Evolutionary conservation across 2,888 invertebrate genomes (phyloP).

Genomic region (Caenorhabditis sp.): DNA sequence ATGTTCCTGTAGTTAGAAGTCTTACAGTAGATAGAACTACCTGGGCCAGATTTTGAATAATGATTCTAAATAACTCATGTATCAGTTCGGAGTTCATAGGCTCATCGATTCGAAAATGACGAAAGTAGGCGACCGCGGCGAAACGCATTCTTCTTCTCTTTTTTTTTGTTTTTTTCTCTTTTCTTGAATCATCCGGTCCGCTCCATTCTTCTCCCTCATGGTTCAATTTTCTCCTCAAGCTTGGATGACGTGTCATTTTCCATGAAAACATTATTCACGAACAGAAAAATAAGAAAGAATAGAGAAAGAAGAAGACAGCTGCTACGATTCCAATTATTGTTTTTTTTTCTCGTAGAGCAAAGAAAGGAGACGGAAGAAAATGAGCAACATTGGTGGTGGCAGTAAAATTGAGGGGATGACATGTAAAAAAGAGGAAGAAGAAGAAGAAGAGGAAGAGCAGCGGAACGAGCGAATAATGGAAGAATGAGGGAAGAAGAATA

Average conservation of each 20-base stretch:
- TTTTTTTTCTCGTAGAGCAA: constrained; percentile 26
- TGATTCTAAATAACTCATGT: not conserved
- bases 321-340: constrained; percentile 30
- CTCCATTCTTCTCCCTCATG: not conserved
- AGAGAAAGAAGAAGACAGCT: constrained; percentile 4
- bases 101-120: constrained; percentile 37
- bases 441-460: not conserved
- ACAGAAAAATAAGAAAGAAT: not conserved
- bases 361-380: constrained; percentile 19
- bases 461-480: not conserved
- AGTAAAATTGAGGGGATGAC: constrained; percentile 10
- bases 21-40: no score
- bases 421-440: not conserved
- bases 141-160: constrained; percentile 28
- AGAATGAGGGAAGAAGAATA: constrained; percentile 4
- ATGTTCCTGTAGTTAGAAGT: no score
- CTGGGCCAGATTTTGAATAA: no score
- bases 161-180: constrained; percentile 9
- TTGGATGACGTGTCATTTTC: constrained; percentile 30
- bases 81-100: not conserved
- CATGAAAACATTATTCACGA: constrained; percentile 39
- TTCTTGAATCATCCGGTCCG: constrained; percentile 45
- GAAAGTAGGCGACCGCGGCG: constrained; percentile 1
- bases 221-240: constrained; percentile 10
- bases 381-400: constrained; percentile 43